Percentiles rank a stretch among this genome's conserved stretches.
These are phyloP conservation scores for Pollenia griseotomentosa DNA, from an alignment of 2,888 invertebrate genomes.

Conservation along the genomic window DNA sequence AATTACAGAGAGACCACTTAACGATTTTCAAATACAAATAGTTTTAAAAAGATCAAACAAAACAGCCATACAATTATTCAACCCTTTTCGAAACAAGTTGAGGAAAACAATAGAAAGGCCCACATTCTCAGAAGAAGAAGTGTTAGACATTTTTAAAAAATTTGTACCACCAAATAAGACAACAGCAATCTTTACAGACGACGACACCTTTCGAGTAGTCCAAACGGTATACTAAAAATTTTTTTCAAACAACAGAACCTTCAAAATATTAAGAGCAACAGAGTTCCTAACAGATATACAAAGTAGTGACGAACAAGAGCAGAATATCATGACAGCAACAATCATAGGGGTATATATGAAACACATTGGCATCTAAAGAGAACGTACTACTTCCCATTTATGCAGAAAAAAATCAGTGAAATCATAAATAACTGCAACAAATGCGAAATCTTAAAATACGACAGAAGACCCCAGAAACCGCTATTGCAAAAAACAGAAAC, in stretches of 20 bases:
- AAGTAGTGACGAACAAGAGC: background rate
- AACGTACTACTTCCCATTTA: background rate
- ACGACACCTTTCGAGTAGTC: background rate
- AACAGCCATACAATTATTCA: background rate
- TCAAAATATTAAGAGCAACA: background rate
- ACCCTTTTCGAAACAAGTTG: background rate
- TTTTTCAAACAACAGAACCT: background rate
- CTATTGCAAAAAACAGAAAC: background rate
- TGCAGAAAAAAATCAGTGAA: background rate
- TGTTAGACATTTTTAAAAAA: background rate
- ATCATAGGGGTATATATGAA: background rate
- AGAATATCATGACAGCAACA: background rate
- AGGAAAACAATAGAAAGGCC: background rate
- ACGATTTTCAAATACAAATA: background rate
- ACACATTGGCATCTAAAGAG: background rate
- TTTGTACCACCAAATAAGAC: background rate
- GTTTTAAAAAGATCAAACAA: background rate
- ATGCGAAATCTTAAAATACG: background rate
- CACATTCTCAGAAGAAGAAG: background rate
- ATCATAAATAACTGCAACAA: background rate
- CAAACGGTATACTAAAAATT: background rate
- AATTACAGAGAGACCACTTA: background rate
- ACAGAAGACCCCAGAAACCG: background rate
- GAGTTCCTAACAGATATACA: background rate
- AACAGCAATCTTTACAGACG: background rate